Percentiles rank a stretch among this genome's conserved stretches.
Conservation (phyloP, 2,797 vertebrate species). For the Manis pentadactyla region DNA sequence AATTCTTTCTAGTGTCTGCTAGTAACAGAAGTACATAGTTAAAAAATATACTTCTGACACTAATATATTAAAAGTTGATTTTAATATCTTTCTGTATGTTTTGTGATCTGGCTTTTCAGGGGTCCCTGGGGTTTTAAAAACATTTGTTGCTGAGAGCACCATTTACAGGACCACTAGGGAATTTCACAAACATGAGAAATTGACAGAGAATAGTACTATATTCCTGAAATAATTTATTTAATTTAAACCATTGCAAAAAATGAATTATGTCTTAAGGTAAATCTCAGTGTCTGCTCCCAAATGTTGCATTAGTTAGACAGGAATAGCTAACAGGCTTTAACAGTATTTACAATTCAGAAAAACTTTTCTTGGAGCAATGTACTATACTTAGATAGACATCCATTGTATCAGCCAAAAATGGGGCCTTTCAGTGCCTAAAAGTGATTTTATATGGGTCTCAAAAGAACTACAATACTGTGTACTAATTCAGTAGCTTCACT, state of each 20-base stretch:
- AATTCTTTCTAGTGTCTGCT: too few species aligned
- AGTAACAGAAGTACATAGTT: not conserved
- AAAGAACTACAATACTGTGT: not conserved
- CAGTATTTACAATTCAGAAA: conserved; percentile 51
- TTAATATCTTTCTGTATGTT: conserved; percentile 74
- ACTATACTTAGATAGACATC: not conserved
- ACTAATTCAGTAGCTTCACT: not conserved
- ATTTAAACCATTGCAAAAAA: conserved; percentile 70
- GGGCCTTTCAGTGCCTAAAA: not conserved
- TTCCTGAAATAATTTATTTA: conserved; percentile 68
- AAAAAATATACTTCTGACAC: conserved; percentile 56
- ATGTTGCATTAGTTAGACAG: conserved; percentile 24
- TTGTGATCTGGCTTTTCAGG: conserved; percentile 80
- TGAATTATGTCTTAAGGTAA: conserved; percentile 45
- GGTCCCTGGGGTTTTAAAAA: conserved; percentile 74
- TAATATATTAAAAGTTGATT: conserved; percentile 76
- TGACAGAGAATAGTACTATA: not conserved
- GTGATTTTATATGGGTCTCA: not conserved
- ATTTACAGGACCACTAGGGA: conserved; percentile 30
- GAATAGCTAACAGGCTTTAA: not conserved
- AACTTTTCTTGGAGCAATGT: not conserved
- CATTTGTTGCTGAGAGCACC: conserved; percentile 60
- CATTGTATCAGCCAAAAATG: not conserved
- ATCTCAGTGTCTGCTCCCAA: conserved; percentile 2
- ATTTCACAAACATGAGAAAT: conserved; percentile 49